Conservation (phyloP, 2,113 vertebrate genomes). For the Lonchura striata region DNA sequence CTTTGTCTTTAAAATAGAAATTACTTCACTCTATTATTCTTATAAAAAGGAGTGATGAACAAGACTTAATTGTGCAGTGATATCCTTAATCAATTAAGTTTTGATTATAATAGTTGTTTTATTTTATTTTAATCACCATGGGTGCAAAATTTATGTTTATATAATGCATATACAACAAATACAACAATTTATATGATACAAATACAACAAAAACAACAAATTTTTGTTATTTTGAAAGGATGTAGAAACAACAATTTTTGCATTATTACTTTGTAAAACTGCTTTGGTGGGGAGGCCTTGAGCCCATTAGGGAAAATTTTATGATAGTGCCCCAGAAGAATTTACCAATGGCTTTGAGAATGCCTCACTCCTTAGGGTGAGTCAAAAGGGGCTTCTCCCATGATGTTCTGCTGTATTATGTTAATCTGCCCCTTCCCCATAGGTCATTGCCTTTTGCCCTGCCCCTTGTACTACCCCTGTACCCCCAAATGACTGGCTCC, state of each 20-base stretch:
- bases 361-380: neutral
- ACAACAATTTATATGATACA: no score
- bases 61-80: neutral
- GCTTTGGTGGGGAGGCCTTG: neutral
- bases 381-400: neutral
- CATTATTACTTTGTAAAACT: neutral
- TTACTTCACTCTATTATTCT: neutral
- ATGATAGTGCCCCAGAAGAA: neutral
- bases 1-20: neutral
- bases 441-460: neutral
- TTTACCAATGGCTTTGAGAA: neutral
- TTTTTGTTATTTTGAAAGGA: neutral
- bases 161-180: no score
- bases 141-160: neutral
- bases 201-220: no score
- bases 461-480: neutral
- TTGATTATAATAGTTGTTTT: neutral
- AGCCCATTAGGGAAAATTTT: neutral
- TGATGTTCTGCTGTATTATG: neutral
- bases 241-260: neutral
- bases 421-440: neutral
- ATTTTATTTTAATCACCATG: neutral
- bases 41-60: neutral
- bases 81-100: neutral
- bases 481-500: neutral